These are phyloP conservation scores for Trematomus loennbergii DNA, from an alignment of 2,113 vertebrate species.

Conservation along the genomic window DNA sequence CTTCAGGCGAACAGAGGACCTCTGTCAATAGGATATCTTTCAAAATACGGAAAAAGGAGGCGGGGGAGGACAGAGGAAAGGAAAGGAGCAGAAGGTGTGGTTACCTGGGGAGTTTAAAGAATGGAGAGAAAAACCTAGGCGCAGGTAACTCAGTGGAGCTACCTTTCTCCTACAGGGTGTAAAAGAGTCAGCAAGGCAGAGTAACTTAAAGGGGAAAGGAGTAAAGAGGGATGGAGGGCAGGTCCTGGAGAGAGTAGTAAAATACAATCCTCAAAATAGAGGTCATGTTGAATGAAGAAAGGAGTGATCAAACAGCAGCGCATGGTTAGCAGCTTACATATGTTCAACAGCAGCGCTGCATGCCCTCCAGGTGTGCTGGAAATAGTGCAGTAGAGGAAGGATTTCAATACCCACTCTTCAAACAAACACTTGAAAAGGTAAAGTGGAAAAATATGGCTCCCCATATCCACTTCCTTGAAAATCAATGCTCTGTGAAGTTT, in stretches of 20 bases:
- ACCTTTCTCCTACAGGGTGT: constrained; percentile 51
- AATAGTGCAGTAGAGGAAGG: constrained; percentile 66
- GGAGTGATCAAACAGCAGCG: constrained; percentile 58
- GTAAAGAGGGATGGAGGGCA: constrained; percentile 51
- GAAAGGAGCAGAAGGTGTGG: constrained; percentile 64
- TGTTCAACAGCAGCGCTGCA: constrained; percentile 57
- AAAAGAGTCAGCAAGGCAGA: constrained; percentile 29
- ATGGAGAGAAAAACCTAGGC: constrained; percentile 32
- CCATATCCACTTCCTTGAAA: constrained; percentile 50
- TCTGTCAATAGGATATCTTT: constrained; percentile 61
- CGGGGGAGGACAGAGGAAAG: constrained; percentile 36
- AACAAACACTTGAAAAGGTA: constrained; percentile 70
- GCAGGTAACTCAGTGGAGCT: constrained; percentile 45
- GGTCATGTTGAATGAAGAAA: constrained; percentile 49
- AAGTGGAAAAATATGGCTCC: constrained; percentile 58
- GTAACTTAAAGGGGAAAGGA: constrained; percentile 31
- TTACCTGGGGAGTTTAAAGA: constrained; percentile 71
- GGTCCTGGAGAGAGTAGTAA: constrained; percentile 62
- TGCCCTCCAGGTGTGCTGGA: constrained; percentile 68
- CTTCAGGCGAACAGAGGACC: constrained; percentile 72
- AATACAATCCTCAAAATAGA: constrained; percentile 44
- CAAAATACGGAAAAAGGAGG: constrained; percentile 46
- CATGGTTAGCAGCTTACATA: constrained; percentile 57
- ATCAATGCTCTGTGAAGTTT: constrained; percentile 67
- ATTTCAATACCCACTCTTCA: constrained; percentile 59